These are phyloP conservation scores for Dromius quadrimaculatus DNA, from an alignment of 2,888 invertebrate species.

Conservation along the genomic window DNA sequence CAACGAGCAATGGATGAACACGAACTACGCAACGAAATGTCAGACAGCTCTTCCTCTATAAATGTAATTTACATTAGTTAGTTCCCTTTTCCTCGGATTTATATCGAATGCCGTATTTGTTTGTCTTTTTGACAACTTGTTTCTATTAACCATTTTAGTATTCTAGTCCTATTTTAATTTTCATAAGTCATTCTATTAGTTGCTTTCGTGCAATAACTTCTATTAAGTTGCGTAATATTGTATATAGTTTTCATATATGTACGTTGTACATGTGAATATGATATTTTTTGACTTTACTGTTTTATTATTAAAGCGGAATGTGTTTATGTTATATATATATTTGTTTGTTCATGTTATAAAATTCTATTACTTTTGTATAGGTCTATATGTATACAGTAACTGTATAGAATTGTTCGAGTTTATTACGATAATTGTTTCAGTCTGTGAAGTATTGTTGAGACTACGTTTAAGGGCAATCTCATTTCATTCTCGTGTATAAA, in stretches of 20 bases:
- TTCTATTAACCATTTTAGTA: slow-evolving; percentile 35
- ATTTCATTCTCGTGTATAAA: slow-evolving; percentile 26
- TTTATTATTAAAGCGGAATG: slow-evolving; percentile 38
- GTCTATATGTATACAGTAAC: slow-evolving; percentile 38
- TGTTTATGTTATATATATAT: slow-evolving; percentile 35
- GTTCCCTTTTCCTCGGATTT: slow-evolving; percentile 6
- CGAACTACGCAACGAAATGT: slow-evolving; percentile 46
- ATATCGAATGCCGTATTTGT: slow-evolving; percentile 1
- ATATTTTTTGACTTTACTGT: slow-evolving; percentile 43
- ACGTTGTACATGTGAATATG: slow-evolving; percentile 47
- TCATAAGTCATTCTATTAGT: slow-evolving; percentile 41
- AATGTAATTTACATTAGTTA: neutral
- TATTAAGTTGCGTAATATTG: slow-evolving; percentile 40
- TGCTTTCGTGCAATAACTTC: slow-evolving; percentile 46
- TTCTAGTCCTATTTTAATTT: slow-evolving; percentile 47
- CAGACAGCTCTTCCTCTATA: slow-evolving; percentile 38
- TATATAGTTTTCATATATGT: slow-evolving; percentile 44
- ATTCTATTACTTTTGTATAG: slow-evolving; percentile 45
- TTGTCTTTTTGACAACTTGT: slow-evolving; percentile 1
- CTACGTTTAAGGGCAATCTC: slow-evolving; percentile 42
- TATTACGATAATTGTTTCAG: slow-evolving; percentile 41
- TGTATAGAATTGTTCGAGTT: slow-evolving; percentile 42
- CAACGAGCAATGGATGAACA: slow-evolving; percentile 48
- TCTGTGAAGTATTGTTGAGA: slow-evolving; percentile 27
- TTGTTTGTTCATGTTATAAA: slow-evolving; percentile 47